phyloP scores from a whole-genome alignment of 2,888 invertebrate genomes.

The Lordiphosa andalusiaca region DNA sequence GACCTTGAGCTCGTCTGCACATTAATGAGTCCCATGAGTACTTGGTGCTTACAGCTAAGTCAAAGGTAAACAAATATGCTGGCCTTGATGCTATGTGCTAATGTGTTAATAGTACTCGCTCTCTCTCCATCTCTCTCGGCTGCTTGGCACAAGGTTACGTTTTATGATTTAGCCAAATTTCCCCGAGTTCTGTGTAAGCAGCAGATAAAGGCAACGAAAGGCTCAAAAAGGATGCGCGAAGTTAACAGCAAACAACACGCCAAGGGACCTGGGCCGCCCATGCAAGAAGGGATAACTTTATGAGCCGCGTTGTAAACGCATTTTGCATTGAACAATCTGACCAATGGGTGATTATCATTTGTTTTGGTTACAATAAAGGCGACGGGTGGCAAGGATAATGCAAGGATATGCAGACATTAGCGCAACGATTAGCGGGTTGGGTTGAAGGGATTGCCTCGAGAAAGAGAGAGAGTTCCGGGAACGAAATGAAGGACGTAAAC shows the following conservation, averaged over 20 bases:
- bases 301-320: slow-evolving; percentile 59
- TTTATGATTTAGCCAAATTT: slow-evolving; percentile 55
- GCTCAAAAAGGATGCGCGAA: slow-evolving; percentile 68
- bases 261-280: slow-evolving; percentile 31
- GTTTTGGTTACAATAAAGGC: slow-evolving; percentile 72
- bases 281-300: slow-evolving; percentile 75
- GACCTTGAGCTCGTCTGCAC: slow-evolving; percentile 7
- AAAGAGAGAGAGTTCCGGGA: slow-evolving; percentile 15
- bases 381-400: slow-evolving; percentile 68
- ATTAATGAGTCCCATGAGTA: slow-evolving; percentile 39
- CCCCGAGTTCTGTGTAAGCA: slow-evolving; percentile 54
- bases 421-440: slow-evolving; percentile 57
- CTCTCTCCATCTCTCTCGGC: background rate
- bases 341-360: slow-evolving; percentile 75
- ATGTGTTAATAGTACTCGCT: slow-evolving; percentile 48
- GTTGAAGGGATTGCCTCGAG: slow-evolving; percentile 31
- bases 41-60: slow-evolving; percentile 49
- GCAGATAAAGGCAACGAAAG: slow-evolving; percentile 26
- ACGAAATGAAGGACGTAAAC: background rate
- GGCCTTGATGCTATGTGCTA: slow-evolving; percentile 64
- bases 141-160: slow-evolving; percentile 51
- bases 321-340: slow-evolving; percentile 62
- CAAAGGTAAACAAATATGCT: slow-evolving; percentile 54
- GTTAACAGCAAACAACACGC: slow-evolving; percentile 47
- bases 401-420: slow-evolving; percentile 56